Evolutionary conservation across 1,140 invertebrate species (phyloP), one percentile per base, ranked within the genome.

Genomic region (Drosophila bipectinata): DNA sequence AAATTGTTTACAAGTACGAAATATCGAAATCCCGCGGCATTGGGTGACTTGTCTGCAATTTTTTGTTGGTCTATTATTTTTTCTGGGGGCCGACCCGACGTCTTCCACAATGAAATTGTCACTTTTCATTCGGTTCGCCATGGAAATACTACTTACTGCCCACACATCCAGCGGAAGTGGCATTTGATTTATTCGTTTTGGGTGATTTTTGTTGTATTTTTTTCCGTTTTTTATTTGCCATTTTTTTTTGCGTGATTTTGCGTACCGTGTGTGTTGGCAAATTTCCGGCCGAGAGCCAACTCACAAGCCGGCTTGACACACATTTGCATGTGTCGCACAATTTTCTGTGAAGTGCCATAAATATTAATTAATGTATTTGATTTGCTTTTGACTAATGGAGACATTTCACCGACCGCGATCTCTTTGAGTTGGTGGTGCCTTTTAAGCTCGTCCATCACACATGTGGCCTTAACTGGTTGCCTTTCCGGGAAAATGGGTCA

Each of bases 141-240:
- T 44, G 34, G 51, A 45, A 56, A 51, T 24, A 15, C 14, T 21
- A 32, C 62, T 18, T 21, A 26, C 62, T n/a, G 52, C 80, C 80
- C 72, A 84, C 80, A 60, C 73, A 37, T 30, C 34, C 66, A 84
- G 49, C 80, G 80, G 80, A 84, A 84, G 80, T 84, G 55, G 59
- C 81, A 73, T 84, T 84, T 84, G 72, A 84, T 84, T 85, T 84
- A 84, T 85, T 84, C 80, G 72, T 66, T 79, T 72, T 82, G 55
- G 55, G 53, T 74, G 74, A 41, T 59, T 71, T 59, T 72, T 21
- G 21, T 21, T 21, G 21, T 21, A 21, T 51, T 49, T 74, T 62
- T 49, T 74, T 62, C 41, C 18, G 21, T 39, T 75, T 54, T 54
- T 34, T 55, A 18, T 68, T 72, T 55, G 21, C 51, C 37, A 44